Conservation (phyloP, 2,113 vertebrate species). For the Eclectus roratus region DNA sequence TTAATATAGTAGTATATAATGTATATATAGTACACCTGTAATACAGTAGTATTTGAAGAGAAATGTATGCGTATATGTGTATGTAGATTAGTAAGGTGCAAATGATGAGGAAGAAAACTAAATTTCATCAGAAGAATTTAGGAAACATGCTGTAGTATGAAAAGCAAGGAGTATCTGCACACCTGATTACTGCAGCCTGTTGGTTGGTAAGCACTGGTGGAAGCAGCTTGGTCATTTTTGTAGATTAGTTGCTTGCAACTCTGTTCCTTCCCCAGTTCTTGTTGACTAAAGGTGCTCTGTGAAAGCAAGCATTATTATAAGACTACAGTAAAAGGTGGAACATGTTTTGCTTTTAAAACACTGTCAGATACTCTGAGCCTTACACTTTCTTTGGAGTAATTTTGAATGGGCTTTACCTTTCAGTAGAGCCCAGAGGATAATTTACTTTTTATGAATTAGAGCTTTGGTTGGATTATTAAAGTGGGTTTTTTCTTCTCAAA, state of each 20-base stretch:
- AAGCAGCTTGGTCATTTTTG: not conserved
- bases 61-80: not conserved
- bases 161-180: not conserved
- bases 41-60: not conserved
- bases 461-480: not conserved
- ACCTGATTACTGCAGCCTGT: not conserved
- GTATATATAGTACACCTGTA: not conserved
- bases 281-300: not conserved
- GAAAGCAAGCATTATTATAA: not conserved
- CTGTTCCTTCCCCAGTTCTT: not conserved
- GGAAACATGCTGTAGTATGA: not conserved
- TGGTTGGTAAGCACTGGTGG: not conserved
- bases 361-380: not conserved
- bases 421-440: not conserved
- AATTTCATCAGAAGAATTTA: not conserved
- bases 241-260: not conserved
- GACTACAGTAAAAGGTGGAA: not conserved
- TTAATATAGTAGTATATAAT: not conserved
- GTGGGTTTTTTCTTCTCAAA: not conserved
- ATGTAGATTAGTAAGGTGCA: not conserved
- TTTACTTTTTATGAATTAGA: not conserved
- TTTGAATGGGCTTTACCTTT: not conserved
- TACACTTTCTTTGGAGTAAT: not conserved
- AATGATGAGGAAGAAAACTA: not conserved
- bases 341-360: not conserved